phyloP scores from a whole-genome alignment of 2,888 invertebrate species.

The Volucella zonaria region DNA sequence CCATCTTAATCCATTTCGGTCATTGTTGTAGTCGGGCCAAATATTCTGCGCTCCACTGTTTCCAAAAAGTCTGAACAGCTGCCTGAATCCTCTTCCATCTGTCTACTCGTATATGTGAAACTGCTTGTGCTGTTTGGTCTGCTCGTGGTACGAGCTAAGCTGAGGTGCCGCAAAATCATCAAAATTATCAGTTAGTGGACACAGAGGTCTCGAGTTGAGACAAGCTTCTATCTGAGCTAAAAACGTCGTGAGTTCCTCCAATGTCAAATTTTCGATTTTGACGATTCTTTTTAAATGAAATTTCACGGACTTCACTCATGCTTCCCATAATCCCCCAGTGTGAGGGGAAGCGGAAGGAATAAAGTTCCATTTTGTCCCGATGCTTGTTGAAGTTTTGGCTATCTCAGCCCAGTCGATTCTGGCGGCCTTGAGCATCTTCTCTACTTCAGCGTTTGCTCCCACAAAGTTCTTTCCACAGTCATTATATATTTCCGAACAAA shows the following conservation, averaged over 20 bases:
- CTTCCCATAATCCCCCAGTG: constrained; percentile 78
- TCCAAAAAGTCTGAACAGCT: constrained; percentile 20
- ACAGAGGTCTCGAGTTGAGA: constrained; percentile 77
- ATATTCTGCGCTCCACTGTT: constrained; percentile 22
- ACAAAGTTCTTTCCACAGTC: constrained; percentile 37
- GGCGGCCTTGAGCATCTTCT: constrained; percentile 14
- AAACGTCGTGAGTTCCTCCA: constrained; percentile 76
- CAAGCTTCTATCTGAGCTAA: constrained; percentile 75
- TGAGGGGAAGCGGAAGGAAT: constrained; percentile 76
- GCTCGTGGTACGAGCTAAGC: constrained; percentile 60
- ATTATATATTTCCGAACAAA: constrained; percentile 19
- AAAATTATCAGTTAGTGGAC: constrained; percentile 65
- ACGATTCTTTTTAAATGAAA: constrained; percentile 75
- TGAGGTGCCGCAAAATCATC: constrained; percentile 43
- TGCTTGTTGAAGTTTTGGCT: not conserved
- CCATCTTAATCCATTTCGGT: constrained; percentile 37
- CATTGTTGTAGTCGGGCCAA: constrained; percentile 21
- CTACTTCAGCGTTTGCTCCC: constrained; percentile 20
- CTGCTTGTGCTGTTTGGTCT: not conserved
- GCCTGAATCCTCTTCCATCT: constrained; percentile 20
- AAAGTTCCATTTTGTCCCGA: constrained; percentile 76
- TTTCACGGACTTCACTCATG: constrained; percentile 76
- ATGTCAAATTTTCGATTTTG: constrained; percentile 74
- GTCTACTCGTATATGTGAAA: not conserved
- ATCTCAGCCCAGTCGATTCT: constrained; percentile 4